Base-by-base conservation (phyloP, 2,888 invertebrate genomes). In the Linhomoeus sp. region DNA sequence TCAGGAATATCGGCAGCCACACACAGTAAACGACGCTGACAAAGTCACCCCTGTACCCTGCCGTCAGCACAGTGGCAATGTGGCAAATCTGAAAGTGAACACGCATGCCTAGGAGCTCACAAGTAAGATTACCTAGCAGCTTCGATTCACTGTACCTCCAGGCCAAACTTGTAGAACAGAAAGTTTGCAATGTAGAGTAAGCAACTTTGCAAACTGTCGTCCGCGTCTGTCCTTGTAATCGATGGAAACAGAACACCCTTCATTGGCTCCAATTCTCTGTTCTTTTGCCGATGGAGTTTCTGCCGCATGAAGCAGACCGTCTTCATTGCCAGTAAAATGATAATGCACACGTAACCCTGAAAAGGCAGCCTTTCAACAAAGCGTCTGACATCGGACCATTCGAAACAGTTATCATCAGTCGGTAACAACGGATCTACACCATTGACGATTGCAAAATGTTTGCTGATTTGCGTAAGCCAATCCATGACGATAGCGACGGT, bases 151-250 rank as follows among this genome's bases (percentile, higher is more conserved):
- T n/a, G n/a, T 65, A 80, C 79, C 75, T 88, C 88, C 20, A 86
- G 74, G 14, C 94, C 94, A 70, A 92, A 90, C 66, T 88, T 88
- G 67, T 86, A 92, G 68, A 85, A 94, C 33, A 82, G 80, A 66
- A 81, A 90, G 67, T 94, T 94, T 45, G 81, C 71, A 45, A 94
- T 70, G 69, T 83, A 97, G 66, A 87, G 84, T 33, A 79, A 58
- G 63, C 84, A 83, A 46, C 76, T 73, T 17, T 74, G 65, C 22
- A 88, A 59, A 63, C 81, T 79, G 58, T 74, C 76, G 63, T 94
- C 90, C 0, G 90, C 87, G 60, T 85, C 78, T 22, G 71, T 70
- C 42, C 87, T 75, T 1, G 75, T 77, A 22, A 87, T 75, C 41
- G 77, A 74, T 0, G 80, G 79, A 64, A 90, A 92, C 24, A 73